Evolutionary conservation across 2,797 vertebrate species (phyloP), one percentile per base, ranked within the genome.

Genomic region (Eulemur coronatus): DNA sequence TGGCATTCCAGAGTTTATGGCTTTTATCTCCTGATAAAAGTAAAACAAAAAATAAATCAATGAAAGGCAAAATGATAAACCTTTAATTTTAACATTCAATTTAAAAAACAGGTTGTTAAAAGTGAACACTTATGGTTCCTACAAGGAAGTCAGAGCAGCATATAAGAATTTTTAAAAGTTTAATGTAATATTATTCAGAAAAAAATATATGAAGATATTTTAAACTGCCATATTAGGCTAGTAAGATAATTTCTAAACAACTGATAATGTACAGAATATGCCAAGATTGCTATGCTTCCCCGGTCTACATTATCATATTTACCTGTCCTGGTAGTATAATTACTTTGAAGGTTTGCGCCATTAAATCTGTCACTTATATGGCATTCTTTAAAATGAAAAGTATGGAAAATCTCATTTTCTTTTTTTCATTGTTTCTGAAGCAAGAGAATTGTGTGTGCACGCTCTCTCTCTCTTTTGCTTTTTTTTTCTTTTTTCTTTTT

Each of bases 1-100:
- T 97, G 38, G 84, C 46, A 81, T 79, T 93, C 94, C 57, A 93
- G 81, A 79, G 63, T n/a, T 43, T 55, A 63, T 97, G 70, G 79
- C 35, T 81, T 84, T 94, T 95, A 94, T 82, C 96, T 96, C 61
- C 76, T 95, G 94, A 97, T 97, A 97, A 97, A 98, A 97, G 18
- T 94, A 93, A 98, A 97, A 96, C 82, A 65, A 97, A 97, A 98
- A 57, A 17, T 41, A 61, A 63, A 79, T n/a, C 13, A 12, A 35
- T 76, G 33, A 52, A 57, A 55, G 14, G 22, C 1, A 63, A 73
- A 82, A 50, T 4, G 50, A 20, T 22, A 38, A 85, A 59, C 2
- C 3, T 84, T 93, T 73, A 18, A 57, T 46, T 87, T 95, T 61
- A 69, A 65, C 4, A 17, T 87, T 79, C 4, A 52, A 52, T 55